These are phyloP conservation scores for Corvus hawaiiensis DNA, from an alignment of 2,113 vertebrate genomes.

Conservation along the genomic window DNA sequence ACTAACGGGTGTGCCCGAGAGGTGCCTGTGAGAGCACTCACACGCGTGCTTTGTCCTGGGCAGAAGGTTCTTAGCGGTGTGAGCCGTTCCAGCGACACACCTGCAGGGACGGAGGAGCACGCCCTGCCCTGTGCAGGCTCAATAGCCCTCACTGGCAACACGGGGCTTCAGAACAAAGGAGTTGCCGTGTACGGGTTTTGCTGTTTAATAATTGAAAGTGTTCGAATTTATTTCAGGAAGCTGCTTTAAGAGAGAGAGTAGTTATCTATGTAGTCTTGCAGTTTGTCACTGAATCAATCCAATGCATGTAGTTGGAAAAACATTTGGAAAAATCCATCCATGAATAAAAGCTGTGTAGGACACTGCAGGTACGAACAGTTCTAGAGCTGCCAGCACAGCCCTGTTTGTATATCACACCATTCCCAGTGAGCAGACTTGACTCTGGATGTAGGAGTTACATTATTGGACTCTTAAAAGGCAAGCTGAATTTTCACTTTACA, in stretches of 20 bases:
- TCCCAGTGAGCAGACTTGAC: background rate
- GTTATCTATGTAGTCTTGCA: background rate
- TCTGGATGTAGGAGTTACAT: background rate
- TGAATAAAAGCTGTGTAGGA: background rate
- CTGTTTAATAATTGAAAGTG: background rate
- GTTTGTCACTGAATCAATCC: background rate
- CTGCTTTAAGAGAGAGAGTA: background rate
- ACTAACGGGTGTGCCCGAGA: background rate
- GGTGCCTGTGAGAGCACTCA: background rate
- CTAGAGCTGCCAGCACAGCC: background rate
- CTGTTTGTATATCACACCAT: background rate
- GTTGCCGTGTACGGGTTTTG: background rate
- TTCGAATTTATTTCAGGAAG: background rate
- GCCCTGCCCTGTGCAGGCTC: background rate
- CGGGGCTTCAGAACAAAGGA: slow-evolving; percentile 22
- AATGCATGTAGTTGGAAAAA: background rate
- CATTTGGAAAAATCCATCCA: background rate
- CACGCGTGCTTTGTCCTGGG: background rate
- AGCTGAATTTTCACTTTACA: background rate
- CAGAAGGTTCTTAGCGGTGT: accelerated
- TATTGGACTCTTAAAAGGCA: background rate
- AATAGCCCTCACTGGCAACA: background rate
- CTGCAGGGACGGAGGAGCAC: background rate
- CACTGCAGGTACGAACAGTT: background rate
- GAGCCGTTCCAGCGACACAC: background rate